Base-by-base conservation (phyloP, 2,888 invertebrate genomes). In the Eupithecia inturbata region DNA sequence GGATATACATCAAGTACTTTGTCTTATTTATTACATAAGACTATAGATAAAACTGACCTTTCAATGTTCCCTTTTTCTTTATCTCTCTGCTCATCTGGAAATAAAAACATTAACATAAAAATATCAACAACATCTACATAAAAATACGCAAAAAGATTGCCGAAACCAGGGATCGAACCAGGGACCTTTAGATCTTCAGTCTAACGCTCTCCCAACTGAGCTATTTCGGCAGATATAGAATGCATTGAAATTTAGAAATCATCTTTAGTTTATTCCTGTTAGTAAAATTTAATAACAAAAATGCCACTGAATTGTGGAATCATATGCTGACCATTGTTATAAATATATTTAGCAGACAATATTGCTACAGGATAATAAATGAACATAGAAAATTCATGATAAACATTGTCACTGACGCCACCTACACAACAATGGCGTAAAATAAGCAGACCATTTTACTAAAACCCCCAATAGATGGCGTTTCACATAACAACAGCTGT, bases 81-180 rank as follows among this genome's bases (percentile, higher is more conserved):
- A 26, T 53, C 16, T 12, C 10, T 49, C 31, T 26, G 62, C 3
- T 71, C 41, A 80, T 84, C 91, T 91, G 86, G 3, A 90, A 90
- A 45, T n/a, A 63, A 69, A 66, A 68, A 22, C 53, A 53, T 41
- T n/a, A n/a, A n/a, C n/a, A n/a, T n/a, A n/a, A n/a, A n/a, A n/a
- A n/a, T n/a, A n/a, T n/a, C n/a, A n/a, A n/a, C n/a, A n/a, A n/a
- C n/a, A n/a, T n/a, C n/a, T n/a, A n/a, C 53, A 57, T 28, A 45
- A 67, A 74, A 33, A 39, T n/a, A 36, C 53, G 53, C 68, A 68
- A 83, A 84, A 83, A 78, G 64, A 68, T 77, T 96, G 96, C 95
- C 95, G 95, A 95, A 96, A 95, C 96, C 96, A 87, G 96, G 95
- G 95, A 96, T 96, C 95, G 96, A 96, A 96, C 95, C 95, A 95